Evolutionary conservation across 2,888 invertebrate genomes (phyloP).

Genomic region (Ceriagrion tenellum): DNA sequence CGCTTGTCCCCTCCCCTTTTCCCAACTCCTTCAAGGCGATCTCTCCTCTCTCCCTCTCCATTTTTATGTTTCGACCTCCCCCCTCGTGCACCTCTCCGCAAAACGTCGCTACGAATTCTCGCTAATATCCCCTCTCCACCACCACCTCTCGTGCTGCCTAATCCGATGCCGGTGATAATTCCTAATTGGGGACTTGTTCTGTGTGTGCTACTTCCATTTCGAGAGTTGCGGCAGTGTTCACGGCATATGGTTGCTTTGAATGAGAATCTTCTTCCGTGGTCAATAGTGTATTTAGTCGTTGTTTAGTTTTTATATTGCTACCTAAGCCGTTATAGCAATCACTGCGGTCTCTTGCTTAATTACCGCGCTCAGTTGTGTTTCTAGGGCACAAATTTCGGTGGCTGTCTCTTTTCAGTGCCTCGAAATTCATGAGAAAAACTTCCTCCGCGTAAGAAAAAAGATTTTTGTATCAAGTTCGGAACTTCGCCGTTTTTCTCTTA

Average conservation of each 20-base stretch:
- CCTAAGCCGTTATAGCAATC: neutral
- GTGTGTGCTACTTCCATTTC: neutral
- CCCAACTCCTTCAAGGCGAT: neutral
- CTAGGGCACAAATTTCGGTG: too few species aligned
- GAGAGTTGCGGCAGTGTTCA: neutral
- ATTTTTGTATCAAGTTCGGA: too few species aligned
- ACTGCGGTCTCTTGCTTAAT: neutral
- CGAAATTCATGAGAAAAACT: too few species aligned
- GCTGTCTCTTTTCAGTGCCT: too few species aligned
- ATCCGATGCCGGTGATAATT: neutral
- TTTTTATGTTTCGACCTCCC: neutral
- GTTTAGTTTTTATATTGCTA: neutral
- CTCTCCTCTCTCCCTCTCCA: neutral
- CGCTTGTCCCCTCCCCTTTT: neutral
- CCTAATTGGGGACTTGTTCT: neutral
- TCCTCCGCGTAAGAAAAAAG: too few species aligned
- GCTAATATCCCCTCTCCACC: neutral
- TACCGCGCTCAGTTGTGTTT: too few species aligned
- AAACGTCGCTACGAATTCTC: neutral
- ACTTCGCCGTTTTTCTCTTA: too few species aligned
- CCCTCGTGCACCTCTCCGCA: neutral
- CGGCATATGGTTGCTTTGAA: neutral
- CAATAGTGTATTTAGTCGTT: too few species aligned
- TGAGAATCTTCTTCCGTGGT: too few species aligned
- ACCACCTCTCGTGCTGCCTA: neutral